These are phyloP conservation scores for Sylvicola fuscatus DNA, from an alignment of 2,888 invertebrate species.

Conservation along the genomic window DNA sequence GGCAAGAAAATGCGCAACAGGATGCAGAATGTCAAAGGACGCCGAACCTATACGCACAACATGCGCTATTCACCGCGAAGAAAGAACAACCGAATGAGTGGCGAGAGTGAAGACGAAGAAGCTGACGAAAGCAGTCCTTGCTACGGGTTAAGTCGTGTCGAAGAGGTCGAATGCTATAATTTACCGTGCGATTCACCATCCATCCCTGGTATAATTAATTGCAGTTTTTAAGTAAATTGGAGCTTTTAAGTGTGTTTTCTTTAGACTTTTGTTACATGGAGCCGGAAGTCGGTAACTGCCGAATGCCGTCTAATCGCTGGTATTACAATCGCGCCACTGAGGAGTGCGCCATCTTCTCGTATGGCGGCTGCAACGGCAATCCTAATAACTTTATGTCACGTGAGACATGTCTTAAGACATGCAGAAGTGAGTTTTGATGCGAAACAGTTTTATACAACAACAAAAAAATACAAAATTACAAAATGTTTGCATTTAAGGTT, in stretches of 20 bases:
- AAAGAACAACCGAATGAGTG: too few species aligned
- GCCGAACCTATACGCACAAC: too few species aligned
- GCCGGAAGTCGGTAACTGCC: constrained; percentile 49
- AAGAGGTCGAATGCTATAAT: not conserved
- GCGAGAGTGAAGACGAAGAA: not conserved
- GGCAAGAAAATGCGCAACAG: constrained; percentile 44
- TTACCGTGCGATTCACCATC: constrained; percentile 1
- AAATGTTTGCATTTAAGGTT: too few species aligned
- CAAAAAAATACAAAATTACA: too few species aligned
- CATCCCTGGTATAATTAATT: not conserved
- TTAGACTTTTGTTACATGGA: constrained; percentile 16
- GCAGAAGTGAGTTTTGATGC: constrained; percentile 14
- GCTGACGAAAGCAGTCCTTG: not conserved
- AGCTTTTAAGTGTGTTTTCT: not conserved
- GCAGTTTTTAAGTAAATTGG: not conserved
- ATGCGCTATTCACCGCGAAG: too few species aligned
- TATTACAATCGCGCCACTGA: constrained; percentile 53
- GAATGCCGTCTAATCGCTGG: constrained; percentile 58
- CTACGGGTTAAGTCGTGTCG: not conserved
- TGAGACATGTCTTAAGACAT: constrained; percentile 45
- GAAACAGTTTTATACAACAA: too few species aligned
- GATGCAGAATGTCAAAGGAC: not conserved
- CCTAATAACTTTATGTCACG: constrained; percentile 65
- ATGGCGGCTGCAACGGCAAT: constrained; percentile 59
- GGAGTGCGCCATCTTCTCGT: constrained; percentile 65